Evolutionary conservation across 2,888 invertebrate species (phyloP).

Genomic region (Oligia latruncula): DNA sequence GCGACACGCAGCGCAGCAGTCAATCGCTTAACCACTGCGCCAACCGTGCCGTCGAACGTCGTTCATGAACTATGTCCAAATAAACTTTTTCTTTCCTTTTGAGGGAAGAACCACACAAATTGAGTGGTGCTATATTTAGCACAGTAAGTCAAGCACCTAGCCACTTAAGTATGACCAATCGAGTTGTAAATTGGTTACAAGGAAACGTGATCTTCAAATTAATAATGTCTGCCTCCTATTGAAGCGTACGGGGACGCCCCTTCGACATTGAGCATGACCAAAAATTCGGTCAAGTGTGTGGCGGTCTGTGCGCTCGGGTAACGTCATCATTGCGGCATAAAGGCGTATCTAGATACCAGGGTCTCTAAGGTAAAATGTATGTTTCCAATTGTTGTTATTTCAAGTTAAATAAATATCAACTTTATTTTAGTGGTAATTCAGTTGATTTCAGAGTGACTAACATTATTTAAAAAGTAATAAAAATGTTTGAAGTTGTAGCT

Average conservation of each 20-base stretch:
- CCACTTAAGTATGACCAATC: conserved; percentile 2
- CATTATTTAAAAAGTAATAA: too few species aligned
- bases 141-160: conserved; percentile 19
- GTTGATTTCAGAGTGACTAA: too few species aligned
- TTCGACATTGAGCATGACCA: conserved; percentile 1
- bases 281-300: conserved; percentile 34
- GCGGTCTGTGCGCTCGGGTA: neutral
- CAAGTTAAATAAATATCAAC: too few species aligned
- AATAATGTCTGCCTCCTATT: neutral
- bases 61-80: too few species aligned
- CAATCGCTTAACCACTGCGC: too few species aligned
- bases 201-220: conserved; percentile 38
- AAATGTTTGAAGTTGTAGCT: too few species aligned
- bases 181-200: conserved; percentile 19
- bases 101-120: neutral
- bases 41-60: too few species aligned
- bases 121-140: neutral
- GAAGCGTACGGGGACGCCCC: conserved; percentile 45
- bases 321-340: neutral
- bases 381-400: too few species aligned
- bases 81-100: neutral
- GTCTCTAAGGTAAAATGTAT: too few species aligned
- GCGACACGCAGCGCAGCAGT: too few species aligned
- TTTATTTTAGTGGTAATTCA: too few species aligned
- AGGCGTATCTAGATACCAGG: neutral